phyloP scores from a whole-genome alignment of 2,888 invertebrate genomes.

The Drosophila suboccidentalis region DNA sequence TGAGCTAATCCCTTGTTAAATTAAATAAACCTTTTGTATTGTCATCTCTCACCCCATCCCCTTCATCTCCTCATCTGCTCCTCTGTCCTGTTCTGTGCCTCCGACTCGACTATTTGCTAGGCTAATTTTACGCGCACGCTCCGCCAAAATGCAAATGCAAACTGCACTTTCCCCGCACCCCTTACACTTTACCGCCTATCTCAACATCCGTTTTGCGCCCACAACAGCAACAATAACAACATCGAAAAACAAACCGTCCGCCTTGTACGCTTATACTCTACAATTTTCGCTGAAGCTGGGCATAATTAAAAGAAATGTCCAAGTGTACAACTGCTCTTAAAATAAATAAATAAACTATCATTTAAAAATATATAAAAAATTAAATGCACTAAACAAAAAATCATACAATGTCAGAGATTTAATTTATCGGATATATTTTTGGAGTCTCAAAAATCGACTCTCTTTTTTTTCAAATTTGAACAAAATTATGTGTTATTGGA shows the following conservation, averaged over 20 bases:
- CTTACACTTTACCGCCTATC: constrained; percentile 20
- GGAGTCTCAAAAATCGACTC: too few relatives aligned
- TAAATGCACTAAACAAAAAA: not conserved
- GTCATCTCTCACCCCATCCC: constrained; percentile 41
- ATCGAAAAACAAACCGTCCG: constrained; percentile 28
- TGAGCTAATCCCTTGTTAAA: constrained; percentile 58
- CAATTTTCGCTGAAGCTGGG: not conserved
- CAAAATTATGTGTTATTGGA: too few relatives aligned
- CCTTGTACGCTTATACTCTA: constrained; percentile 27
- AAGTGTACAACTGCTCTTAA: not conserved
- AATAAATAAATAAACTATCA: too few relatives aligned
- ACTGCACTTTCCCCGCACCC: constrained; percentile 25
- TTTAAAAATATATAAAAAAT: too few relatives aligned
- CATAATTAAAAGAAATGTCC: not conserved
- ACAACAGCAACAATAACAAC: constrained; percentile 43
- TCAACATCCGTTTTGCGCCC: constrained; percentile 50
- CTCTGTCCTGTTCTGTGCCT: not conserved
- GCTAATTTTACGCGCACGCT: constrained; percentile 68
- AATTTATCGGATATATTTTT: too few relatives aligned
- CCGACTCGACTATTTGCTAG: constrained; percentile 51
- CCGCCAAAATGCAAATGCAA: constrained; percentile 66
- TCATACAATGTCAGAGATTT: too few relatives aligned
- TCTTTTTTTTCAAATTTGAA: too few relatives aligned
- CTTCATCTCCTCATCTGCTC: not conserved
- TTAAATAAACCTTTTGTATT: constrained; percentile 69